Percentiles rank a stretch among this genome's conserved stretches.
Conservation (phyloP, 2,113 vertebrate species). For the Microcebus tavaratra region DNA sequence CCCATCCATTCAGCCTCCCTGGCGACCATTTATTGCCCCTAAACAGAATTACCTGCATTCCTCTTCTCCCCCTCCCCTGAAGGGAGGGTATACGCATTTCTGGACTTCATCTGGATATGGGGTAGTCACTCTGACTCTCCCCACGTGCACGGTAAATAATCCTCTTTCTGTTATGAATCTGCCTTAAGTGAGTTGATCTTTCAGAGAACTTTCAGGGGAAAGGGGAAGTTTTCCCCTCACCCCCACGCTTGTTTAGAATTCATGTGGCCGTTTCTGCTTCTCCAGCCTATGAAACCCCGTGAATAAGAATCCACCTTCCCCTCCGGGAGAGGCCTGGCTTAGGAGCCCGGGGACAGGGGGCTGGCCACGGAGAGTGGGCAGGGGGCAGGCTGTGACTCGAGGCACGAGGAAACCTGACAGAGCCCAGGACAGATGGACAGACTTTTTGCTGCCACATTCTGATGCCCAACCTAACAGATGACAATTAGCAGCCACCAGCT, state of each 20-base stretch:
- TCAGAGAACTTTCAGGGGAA: no score
- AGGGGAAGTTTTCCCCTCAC: no score
- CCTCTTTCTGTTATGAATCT: no score
- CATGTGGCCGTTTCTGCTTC: background rate
- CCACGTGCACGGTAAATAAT: no score
- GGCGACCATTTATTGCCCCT: no score
- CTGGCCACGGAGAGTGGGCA: background rate
- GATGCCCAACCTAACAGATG: conserved; percentile 72
- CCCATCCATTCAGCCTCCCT: no score
- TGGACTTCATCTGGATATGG: no score
- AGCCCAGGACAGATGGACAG: conserved; percentile 76
- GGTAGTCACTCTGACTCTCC: no score
- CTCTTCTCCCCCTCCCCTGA: no score
- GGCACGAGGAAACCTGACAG: conserved; percentile 30
- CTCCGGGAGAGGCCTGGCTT: background rate
- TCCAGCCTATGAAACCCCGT: background rate
- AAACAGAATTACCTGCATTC: no score
- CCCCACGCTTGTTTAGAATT: background rate
- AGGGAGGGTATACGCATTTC: no score
- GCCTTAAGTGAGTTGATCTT: no score
- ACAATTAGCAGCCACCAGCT: conserved; percentile 77
- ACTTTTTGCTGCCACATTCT: conserved; percentile 67
- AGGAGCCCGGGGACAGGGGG: background rate
- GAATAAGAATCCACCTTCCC: background rate
- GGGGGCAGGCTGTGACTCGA: background rate